Base-by-base conservation (phyloP, 2,888 invertebrate species). In the Pherbina coryleti region DNA sequence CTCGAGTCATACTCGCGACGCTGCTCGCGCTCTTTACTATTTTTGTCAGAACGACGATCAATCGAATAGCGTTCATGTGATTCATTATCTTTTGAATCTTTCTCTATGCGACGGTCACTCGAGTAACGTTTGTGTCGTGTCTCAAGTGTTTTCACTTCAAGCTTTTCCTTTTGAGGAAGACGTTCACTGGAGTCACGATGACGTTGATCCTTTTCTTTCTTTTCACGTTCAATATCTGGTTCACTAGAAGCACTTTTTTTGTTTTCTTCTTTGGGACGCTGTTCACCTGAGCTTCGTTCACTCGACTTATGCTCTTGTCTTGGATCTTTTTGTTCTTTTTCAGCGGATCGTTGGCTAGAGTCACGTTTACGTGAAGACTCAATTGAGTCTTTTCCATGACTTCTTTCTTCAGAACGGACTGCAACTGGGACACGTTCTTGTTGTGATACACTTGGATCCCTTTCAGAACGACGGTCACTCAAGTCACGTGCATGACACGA, bases 191-290 rank as follows among this genome's bases (percentile, higher is more conserved):
- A 44, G 11, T 44, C 44, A 44, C 11, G 44, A 64, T 79, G 70
- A 22, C 72, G 72, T 79, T 84, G 78, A 53, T 79, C 79, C 79
- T 79, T 81, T 89, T 89, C 37, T 90, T 90, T 73, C 19, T 73
- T 71, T 82, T 91, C 91, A 86, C 22, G 49, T 51, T 49, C 51
- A 25, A 28, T 5, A 2, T 51, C 22, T 17, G 22, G 28, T 17
- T 69, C 49, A 49, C 34, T 31, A 3, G 31, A 9, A 17, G 1
- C 1, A 5, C n/a, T 37, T 8, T 44, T 22, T 2, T 14, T 25
- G 19, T 22, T 44, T 3, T 44, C 44, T 49, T 22, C 11, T 67
- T 67, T 22, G 19, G n/a, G 5, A 44, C 22, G 22, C 17, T 25
- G n/a, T 49, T 67, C 19, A 22, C 9, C 22, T 22, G 22, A 11